Percentiles rank a stretch among this genome's conserved stretches.
Evolutionary conservation across 2,113 vertebrate genomes (phyloP).

Genomic region (Mixornis gularis): DNA sequence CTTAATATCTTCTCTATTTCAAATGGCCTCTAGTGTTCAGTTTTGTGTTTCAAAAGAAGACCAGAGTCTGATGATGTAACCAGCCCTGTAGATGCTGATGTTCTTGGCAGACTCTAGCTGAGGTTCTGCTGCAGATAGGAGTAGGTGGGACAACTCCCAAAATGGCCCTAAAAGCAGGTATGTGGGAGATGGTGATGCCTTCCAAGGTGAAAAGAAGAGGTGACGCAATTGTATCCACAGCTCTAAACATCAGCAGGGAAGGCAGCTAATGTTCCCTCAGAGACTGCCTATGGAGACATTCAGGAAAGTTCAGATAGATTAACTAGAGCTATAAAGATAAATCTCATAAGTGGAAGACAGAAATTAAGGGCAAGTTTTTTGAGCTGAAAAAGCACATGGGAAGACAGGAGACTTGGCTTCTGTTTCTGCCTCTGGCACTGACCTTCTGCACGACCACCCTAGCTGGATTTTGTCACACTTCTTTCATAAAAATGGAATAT

Average conservation of each 20-base stretch:
- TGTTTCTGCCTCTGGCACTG: neutral
- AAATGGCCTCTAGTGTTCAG: neutral
- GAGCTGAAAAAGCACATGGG: neutral
- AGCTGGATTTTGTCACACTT: neutral
- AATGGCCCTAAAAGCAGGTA: neutral
- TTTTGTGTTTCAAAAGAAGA: neutral
- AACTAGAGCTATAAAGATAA: slow-evolving; percentile 1
- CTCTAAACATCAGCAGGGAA: neutral
- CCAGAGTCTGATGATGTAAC: neutral
- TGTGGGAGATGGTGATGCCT: neutral
- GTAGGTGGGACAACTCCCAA: neutral
- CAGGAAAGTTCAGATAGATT: slow-evolving; percentile 38
- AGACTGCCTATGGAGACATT: neutral
- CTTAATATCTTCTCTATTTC: neutral
- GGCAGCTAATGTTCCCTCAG: neutral
- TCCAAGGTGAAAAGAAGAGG: slow-evolving; percentile 10
- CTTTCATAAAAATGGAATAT: neutral
- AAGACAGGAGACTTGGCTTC: neutral
- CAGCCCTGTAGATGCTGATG: neutral
- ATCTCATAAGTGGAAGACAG: neutral
- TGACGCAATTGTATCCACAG: neutral
- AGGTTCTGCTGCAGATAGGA: neutral
- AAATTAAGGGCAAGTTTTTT: neutral
- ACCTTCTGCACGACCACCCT: neutral
- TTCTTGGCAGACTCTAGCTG: neutral